Percentiles rank a stretch among this genome's conserved stretches.
phyloP scores from a whole-genome alignment of 2,113 vertebrate species.

The Etia nguti region DNA sequence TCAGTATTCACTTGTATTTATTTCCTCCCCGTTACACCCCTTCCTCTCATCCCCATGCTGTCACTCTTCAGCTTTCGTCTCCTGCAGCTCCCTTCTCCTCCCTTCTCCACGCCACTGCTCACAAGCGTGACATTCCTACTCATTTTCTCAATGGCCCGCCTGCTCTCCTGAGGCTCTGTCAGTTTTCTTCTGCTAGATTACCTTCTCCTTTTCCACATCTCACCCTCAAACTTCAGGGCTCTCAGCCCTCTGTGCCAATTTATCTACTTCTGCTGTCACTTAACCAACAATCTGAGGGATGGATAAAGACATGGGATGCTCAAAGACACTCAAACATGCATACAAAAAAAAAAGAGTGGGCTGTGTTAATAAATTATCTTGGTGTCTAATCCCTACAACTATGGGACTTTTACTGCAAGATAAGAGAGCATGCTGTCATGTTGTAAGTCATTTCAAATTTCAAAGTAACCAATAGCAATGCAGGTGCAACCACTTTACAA shows the following conservation, averaged over 20 bases:
- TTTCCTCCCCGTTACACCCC: neutral
- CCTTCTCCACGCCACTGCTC: neutral
- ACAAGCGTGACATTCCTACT: constrained; percentile 17
- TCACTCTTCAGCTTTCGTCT: neutral
- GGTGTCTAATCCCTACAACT: neutral
- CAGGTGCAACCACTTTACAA: neutral
- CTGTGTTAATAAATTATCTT: neutral
- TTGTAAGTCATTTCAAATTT: neutral
- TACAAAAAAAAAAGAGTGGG: neutral
- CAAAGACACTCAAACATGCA: neutral
- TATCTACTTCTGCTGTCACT: constrained; percentile 12
- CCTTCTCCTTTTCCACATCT: neutral
- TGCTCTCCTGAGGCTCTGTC: constrained; percentile 27
- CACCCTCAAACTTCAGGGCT: neutral
- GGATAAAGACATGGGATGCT: neutral
- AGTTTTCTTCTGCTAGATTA: neutral
- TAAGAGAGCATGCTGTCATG: neutral
- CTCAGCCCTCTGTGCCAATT: neutral
- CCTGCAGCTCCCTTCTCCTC: neutral
- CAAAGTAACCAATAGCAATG: neutral
- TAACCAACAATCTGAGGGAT: neutral
- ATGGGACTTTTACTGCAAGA: neutral
- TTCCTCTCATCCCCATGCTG: neutral
- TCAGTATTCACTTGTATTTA: neutral
- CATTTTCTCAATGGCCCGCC: constrained; percentile 24